Evolutionary conservation across 2,113 vertebrate genomes (phyloP), one percentile per base, ranked within the genome.

Genomic region (Nycticryphes semicollaris): DNA sequence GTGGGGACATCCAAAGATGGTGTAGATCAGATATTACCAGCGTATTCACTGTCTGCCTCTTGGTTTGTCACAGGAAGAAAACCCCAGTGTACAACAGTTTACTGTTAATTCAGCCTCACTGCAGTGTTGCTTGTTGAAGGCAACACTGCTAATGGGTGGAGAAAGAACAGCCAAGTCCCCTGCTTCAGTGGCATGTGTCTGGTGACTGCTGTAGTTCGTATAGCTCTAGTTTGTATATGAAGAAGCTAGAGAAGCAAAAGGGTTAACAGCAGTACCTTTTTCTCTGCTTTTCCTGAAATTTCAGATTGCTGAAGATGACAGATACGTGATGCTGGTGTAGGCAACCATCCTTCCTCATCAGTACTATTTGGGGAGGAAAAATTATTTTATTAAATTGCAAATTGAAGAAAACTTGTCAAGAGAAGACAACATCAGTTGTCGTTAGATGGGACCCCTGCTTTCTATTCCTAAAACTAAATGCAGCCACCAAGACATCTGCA

Each of bases 401-500:
- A 85, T 76, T 74, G 77, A 74, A 56, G 83, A 53, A 81, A 92
- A 68, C 48, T 88, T 96, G 95, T 95, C 95, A 96, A 41, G 43
- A 68, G n/a, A 81, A 92, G 86, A 80, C 73, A 84, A 60, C 91
- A 81, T 93, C 64, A 63, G 60, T 82, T 96, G 88, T 94, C 51
- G 4, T 87, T 81, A 87, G 73, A 78, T 59, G 39, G 73, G 64
- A 88, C 78, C 82, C 64, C 35, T 90, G 83, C 60, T 94, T 93
- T 75, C 87, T 41, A 12, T n/a, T 87, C 48, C 75, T 74, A 83
- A 78, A 86, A 90, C 31, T 87, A 78, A 94, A 64, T 48, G 76
- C 90, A 95, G 50, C 69, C 60, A 92, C 56, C 47, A 93, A 90
- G 92, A 95, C 90, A 82, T 91, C 80, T 87, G 62, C 80, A 94